Base-by-base conservation (phyloP, 2,797 vertebrate species). In the Enteromius unitaeniatus region DNA sequence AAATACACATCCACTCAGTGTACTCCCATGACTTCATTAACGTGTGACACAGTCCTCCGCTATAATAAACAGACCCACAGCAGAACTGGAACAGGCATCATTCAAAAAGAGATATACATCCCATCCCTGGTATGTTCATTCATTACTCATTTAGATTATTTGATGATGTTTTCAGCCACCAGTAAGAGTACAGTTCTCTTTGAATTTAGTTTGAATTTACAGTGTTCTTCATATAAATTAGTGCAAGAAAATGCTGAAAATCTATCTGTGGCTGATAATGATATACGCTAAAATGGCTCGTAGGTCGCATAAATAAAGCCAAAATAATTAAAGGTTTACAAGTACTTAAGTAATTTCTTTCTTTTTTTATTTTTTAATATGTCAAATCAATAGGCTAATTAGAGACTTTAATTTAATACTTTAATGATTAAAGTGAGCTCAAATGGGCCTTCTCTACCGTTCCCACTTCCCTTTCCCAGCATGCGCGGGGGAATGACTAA, bases 111-210 rank as follows among this genome's bases (percentile, higher is more conserved):
- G 11, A 49, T 76, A 23, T 11, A 51, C 19, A 31, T 70, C 23
- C 51, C 51, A 28, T 55, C 5, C n/a, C 37, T 72, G 26, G 37
- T 31, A 6, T 70, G 23, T 47, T 60, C 15, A 42, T 45, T 31
- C 70, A 58, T 70, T 70, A 26, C 28, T 68, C 37, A 79, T 42
- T 70, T 70, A 42, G 15, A 72, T 47, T n/a, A 60, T 72, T 31
- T 47, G 8, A 81, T 47, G 2, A 47, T n/a, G 7, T 2, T 28
- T 70, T 72, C 3, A 72, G 55, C 55, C 23, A 58, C 10, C 55
- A 23, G 23, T 34, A 19, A 78, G 55, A 77, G n/a, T n/a, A 15
- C 19, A 80, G 49, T 28, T 60, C 21, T 60, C 13, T 60, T 15
- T 0, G 17, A 17, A n/a, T n/a, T n/a, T n/a, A n/a, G 3, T 23